Conservation (phyloP, 2,113 vertebrate species). For the Gila orcuttii region DNA sequence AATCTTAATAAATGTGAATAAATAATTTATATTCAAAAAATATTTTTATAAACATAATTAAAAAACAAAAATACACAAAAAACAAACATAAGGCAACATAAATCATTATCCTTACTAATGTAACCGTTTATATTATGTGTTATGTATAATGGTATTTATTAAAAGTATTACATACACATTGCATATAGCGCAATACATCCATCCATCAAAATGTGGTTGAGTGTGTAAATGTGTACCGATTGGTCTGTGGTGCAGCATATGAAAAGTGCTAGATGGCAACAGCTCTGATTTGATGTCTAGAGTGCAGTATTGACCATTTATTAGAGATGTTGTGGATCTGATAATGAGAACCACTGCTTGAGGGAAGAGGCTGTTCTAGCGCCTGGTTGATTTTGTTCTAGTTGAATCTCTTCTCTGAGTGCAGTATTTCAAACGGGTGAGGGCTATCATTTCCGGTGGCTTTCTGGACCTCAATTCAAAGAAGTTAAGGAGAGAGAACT, state of each 20-base stretch:
- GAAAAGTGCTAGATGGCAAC: not conserved
- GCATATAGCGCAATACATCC: not conserved
- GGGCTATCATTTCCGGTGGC: not conserved
- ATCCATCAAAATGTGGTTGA: not conserved
- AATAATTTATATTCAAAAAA: no score
- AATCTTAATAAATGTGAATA: no score
- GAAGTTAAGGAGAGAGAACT: not conserved
- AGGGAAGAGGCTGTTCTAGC: not conserved
- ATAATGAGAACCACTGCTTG: conserved; percentile 6
- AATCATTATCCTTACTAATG: not conserved
- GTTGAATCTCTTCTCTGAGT: not conserved
- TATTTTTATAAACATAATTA: no score
- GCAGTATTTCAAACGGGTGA: not conserved
- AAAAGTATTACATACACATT: no score
- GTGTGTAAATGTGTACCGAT: not conserved
- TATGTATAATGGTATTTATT: no score
- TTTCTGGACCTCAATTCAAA: not conserved
- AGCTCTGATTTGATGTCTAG: not conserved
- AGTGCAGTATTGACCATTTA: not conserved
- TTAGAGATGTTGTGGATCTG: not conserved
- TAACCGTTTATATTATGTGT: no score
- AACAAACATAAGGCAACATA: not conserved
- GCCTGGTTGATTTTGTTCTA: not conserved
- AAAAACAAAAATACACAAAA: no score
- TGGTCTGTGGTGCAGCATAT: not conserved